Conservation (phyloP, 2,888 invertebrate genomes). For the Bombylius discolor region DNA sequence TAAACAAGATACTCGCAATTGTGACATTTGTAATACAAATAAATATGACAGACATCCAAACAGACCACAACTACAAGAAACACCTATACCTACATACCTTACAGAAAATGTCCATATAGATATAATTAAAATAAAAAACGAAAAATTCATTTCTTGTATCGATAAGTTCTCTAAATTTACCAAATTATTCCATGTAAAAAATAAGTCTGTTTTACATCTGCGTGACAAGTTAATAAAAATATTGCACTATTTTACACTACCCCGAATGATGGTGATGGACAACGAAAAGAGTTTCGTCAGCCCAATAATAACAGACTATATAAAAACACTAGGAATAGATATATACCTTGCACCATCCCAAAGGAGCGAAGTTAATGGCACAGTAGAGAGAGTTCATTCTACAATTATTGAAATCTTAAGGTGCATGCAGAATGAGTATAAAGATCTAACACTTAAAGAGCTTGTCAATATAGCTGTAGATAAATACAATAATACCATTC, state of each 20-base stretch:
- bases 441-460: neutral
- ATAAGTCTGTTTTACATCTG: neutral
- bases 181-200: slow-evolving; percentile 1
- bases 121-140: neutral
- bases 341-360: neutral
- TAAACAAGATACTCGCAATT: neutral
- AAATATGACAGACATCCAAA: neutral
- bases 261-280: neutral
- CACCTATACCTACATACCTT: neutral
- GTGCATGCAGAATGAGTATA: neutral
- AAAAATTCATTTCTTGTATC: slow-evolving; percentile 1
- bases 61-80: neutral
- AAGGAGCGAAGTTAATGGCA: slow-evolving; percentile 5
- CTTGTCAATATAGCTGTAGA: neutral
- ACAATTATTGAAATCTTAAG: slow-evolving; percentile 7
- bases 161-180: slow-evolving; percentile 4
- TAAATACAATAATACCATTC: neutral
- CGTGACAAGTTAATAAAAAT: slow-evolving; percentile 1
- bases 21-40: neutral
- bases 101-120: neutral
- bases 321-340: slow-evolving; percentile 2
- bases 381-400: slow-evolving; percentile 6
- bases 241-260: neutral
- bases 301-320: slow-evolving; percentile 1
- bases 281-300: slow-evolving; percentile 3